Conservation (phyloP, 2,888 invertebrate genomes). For the Apocheima hispidaria region DNA sequence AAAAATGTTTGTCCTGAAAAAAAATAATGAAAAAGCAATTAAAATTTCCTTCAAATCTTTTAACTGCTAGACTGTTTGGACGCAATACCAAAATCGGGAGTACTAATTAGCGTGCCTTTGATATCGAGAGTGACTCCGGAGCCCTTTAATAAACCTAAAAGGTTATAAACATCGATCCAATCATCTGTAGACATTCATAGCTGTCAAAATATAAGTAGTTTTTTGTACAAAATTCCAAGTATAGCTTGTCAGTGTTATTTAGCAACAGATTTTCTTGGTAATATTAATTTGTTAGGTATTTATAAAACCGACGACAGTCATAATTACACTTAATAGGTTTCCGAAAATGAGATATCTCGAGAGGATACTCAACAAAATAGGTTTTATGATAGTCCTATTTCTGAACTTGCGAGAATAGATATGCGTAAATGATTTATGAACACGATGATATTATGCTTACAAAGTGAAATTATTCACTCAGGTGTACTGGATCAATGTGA, state of each 20-base stretch:
- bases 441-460: slow-evolving; percentile 1
- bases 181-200: too few species aligned
- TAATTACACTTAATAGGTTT: neutral
- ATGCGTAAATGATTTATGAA: slow-evolving; percentile 17
- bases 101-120: too few species aligned
- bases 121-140: too few species aligned
- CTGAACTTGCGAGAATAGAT: slow-evolving; percentile 1
- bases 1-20: too few species aligned
- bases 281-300: neutral
- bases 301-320: too few species aligned
- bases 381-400: slow-evolving; percentile 8
- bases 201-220: too few species aligned
- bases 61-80: too few species aligned
- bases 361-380: slow-evolving; percentile 2
- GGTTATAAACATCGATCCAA: too few species aligned
- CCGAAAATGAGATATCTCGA: neutral
- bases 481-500: neutral
- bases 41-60: too few species aligned
- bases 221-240: neutral
- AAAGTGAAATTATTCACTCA: slow-evolving; percentile 12
- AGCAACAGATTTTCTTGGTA: neutral
- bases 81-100: too few species aligned
- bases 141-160: too few species aligned
- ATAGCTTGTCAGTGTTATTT: neutral
- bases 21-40: too few species aligned